Evolutionary conservation across 2,888 invertebrate species (phyloP).

Genomic region (Merodon equestris): DNA sequence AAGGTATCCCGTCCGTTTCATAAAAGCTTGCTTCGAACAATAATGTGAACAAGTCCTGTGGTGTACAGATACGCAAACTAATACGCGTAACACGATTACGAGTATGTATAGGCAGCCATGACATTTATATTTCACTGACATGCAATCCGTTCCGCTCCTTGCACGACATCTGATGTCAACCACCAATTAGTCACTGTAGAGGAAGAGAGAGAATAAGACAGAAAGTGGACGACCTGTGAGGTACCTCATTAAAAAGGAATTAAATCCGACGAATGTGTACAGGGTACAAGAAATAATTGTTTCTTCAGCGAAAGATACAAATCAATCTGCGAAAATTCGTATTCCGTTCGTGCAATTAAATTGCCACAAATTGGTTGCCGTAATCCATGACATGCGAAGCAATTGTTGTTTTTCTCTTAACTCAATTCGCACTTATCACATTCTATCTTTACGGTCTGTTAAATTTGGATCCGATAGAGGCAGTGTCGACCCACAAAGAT

Average conservation of each 20-base stretch:
- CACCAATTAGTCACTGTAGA: too few species aligned
- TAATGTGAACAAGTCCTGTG: too few species aligned
- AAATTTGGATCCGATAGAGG: not conserved
- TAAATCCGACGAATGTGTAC: not conserved
- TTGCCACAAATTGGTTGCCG: slow-evolving; percentile 30
- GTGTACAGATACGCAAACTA: too few species aligned
- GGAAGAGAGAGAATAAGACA: too few species aligned
- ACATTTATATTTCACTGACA: too few species aligned
- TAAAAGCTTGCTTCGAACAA: too few species aligned
- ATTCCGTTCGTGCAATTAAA: slow-evolving; percentile 8
- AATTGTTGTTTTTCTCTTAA: not conserved
- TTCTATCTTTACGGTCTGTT: not conserved
- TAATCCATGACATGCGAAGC: slow-evolving; percentile 25
- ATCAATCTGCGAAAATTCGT: not conserved
- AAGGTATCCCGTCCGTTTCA: too few species aligned
- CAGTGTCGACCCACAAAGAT: not conserved
- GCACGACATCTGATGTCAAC: too few species aligned
- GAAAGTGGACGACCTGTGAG: too few species aligned
- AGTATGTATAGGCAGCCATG: too few species aligned
- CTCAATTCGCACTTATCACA: not conserved
- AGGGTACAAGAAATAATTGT: not conserved
- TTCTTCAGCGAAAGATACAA: slow-evolving; percentile 1
- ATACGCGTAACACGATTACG: too few species aligned
- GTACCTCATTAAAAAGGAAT: not conserved
- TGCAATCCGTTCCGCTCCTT: too few species aligned